A percentile compares a stretch with the other conserved stretches of the same genome.
phyloP scores from a whole-genome alignment of 2,113 vertebrate genomes.

The Sphyrna mokarran region DNA sequence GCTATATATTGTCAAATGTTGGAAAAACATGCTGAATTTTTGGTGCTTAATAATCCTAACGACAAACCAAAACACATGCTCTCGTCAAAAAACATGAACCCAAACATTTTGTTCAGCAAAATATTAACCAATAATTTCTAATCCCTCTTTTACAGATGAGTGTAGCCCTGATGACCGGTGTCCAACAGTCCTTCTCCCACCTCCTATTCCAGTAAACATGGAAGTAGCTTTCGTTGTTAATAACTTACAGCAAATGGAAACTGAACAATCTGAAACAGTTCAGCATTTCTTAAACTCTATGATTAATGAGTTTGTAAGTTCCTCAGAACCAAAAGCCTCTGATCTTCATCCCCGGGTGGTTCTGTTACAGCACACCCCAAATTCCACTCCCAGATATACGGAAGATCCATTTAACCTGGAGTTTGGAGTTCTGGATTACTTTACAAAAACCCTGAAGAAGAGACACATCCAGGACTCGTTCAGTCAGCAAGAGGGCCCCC shows the following conservation, averaged over 20 bases:
- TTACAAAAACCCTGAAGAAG: conserved; percentile 53
- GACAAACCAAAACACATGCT: background rate
- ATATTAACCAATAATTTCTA: background rate
- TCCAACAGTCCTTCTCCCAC: background rate
- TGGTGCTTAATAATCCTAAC: background rate
- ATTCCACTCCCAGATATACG: conserved; percentile 47
- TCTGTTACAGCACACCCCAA: conserved; percentile 59
- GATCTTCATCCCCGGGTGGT: conserved; percentile 54
- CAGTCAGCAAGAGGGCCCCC: conserved; percentile 53
- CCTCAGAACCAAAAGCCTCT: conserved; percentile 45
- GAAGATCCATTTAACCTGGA: conserved; percentile 48
- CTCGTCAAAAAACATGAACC: background rate
- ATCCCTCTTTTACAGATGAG: conserved; percentile 58
- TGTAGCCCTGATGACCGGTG: conserved; percentile 58
- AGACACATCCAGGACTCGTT: conserved; percentile 52
- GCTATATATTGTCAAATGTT: background rate
- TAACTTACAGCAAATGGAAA: conserved; percentile 56
- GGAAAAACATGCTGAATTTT: background rate
- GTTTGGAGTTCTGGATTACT: conserved; percentile 61
- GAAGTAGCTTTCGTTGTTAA: conserved; percentile 72
- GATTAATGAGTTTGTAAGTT: conserved; percentile 63
- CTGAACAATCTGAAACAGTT: conserved; percentile 53
- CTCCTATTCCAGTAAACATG: conserved; percentile 53
- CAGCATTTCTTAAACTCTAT: conserved; percentile 62
- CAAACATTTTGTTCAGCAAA: background rate